Evolutionary conservation across 2,797 vertebrate genomes (phyloP).

Genomic region (Malacoraja senta): DNA sequence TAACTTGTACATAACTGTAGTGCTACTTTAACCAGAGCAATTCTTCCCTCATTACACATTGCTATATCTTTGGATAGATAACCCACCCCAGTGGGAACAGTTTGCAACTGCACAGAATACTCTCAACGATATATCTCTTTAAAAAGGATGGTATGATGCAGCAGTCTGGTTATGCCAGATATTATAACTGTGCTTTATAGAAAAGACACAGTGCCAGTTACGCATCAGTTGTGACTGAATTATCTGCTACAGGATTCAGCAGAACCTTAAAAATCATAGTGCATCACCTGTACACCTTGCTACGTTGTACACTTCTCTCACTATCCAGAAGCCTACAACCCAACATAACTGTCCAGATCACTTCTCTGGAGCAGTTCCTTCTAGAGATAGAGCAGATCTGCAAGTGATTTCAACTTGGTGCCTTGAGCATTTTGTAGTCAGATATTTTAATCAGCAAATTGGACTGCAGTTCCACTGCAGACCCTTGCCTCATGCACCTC

Average conservation of each 20-base stretch:
- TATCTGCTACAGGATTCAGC: not conserved
- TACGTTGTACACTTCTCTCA: not conserved
- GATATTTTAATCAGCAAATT: not conserved
- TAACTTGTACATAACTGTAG: not conserved
- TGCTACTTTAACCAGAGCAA: not conserved
- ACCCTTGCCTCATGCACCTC: not conserved
- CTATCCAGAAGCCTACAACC: not conserved
- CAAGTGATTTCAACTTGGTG: not conserved
- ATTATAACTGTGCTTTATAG: not conserved
- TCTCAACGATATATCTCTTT: conserved; percentile 20
- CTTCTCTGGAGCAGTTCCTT: not conserved
- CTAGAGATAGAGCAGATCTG: not conserved
- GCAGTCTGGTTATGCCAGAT: not conserved
- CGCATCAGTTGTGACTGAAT: not conserved
- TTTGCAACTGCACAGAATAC: conserved; percentile 32
- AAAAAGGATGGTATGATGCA: not conserved
- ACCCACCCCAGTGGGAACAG: conserved; percentile 1
- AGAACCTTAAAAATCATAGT: not conserved
- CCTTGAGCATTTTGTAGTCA: not conserved
- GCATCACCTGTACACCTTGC: not conserved
- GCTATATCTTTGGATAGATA: conserved; percentile 29
- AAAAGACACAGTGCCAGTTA: conserved; percentile 3
- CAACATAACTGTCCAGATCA: not conserved
- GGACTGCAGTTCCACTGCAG: not conserved
- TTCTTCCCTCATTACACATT: conserved; percentile 27